Evolutionary conservation across 2,797 vertebrate genomes (phyloP).

Genomic region (Tolypeutes matacus): DNA sequence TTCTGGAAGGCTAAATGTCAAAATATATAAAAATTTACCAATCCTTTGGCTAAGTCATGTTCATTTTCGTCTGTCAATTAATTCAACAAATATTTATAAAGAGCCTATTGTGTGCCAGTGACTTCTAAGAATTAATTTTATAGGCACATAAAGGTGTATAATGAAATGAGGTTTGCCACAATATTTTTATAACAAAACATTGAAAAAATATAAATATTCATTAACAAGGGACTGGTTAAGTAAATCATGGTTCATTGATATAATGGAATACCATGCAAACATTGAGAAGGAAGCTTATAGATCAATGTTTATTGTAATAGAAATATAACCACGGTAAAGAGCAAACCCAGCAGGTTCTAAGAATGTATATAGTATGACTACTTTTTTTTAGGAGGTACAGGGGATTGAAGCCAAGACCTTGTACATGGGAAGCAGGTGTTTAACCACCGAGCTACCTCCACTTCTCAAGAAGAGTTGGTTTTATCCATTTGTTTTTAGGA

Average conservation of each 20-base stretch:
- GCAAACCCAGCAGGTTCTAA: not conserved
- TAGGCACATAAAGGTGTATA: not conserved
- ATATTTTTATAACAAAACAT: conserved; percentile 33
- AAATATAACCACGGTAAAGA: not conserved
- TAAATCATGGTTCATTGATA: conserved; percentile 9
- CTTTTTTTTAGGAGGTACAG: not conserved
- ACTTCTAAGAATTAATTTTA: conserved; percentile 50
- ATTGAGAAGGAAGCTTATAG: conserved; percentile 23
- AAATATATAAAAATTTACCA: not conserved
- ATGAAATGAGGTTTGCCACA: not conserved
- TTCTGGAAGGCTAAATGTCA: conserved; percentile 32
- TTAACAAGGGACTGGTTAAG: not conserved
- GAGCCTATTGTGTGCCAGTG: not conserved
- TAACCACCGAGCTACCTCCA: too few species aligned
- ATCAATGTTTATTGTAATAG: not conserved
- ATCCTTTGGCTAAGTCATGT: not conserved
- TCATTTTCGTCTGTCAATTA: not conserved
- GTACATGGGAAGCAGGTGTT: too few species aligned
- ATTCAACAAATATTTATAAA: not conserved
- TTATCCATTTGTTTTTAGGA: too few species aligned
- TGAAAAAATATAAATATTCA: not conserved
- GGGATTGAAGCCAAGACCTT: too few species aligned
- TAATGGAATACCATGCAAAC: not conserved
- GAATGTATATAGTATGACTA: not conserved
- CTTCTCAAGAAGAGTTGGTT: too few species aligned